These are phyloP conservation scores for Argya squamiceps DNA, from an alignment of 2,797 vertebrate species.

Conservation along the genomic window DNA sequence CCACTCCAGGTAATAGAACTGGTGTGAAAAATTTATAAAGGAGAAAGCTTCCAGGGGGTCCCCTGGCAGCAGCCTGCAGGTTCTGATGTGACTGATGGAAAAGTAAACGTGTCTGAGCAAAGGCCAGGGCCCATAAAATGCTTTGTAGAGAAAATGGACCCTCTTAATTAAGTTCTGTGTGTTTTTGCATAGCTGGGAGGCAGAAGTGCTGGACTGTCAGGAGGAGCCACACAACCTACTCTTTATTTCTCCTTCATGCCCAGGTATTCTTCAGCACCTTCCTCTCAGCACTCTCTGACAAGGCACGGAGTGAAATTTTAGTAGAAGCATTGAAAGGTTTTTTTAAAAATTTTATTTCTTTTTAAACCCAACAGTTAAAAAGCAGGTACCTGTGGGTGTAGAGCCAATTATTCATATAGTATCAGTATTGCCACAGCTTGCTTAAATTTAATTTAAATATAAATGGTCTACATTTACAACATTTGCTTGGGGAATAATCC, in stretches of 20 bases:
- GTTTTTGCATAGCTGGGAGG: neutral
- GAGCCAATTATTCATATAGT: neutral
- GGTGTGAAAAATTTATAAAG: conserved; percentile 34
- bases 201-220: neutral
- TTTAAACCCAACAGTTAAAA: neutral
- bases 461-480: neutral
- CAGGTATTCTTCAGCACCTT: neutral
- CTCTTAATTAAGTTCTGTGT: conserved; percentile 29
- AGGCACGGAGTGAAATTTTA: neutral
- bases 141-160: conserved; percentile 30
- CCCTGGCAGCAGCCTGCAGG: neutral
- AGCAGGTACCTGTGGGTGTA: neutral
- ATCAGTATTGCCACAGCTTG: neutral
- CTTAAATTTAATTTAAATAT: neutral
- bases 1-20: conserved; percentile 52
- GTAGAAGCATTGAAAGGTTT: neutral
- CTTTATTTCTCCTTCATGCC: neutral
- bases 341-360: neutral
- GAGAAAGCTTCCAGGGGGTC: conserved; percentile 46
- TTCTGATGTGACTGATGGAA: conserved; percentile 53
- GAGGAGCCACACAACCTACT: neutral
- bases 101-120: conserved; percentile 43
- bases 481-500: conserved; percentile 1
- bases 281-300: neutral
- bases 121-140: conserved; percentile 1